Conservation (phyloP, 2,888 invertebrate genomes). For the Drosophila rubida region DNA sequence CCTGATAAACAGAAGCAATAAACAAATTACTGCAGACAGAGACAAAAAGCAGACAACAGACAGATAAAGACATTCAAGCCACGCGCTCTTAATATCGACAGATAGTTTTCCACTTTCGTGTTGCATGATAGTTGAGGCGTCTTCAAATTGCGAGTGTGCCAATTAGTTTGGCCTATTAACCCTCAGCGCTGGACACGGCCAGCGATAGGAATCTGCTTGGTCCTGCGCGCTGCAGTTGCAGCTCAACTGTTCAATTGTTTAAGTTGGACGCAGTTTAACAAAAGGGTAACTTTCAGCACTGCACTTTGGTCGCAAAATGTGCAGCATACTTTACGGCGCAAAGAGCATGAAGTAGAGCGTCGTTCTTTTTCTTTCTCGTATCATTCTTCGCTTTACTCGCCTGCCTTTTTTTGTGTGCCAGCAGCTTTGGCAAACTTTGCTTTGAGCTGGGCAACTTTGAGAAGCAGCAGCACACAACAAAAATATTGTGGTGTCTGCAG, state of each 20-base stretch:
- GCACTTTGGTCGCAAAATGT: conserved; percentile 18
- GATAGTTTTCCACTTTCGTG: too few relatives aligned
- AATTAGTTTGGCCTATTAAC: conserved; percentile 17
- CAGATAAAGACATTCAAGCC: background rate
- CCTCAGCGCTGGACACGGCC: background rate
- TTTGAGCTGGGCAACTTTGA: conserved; percentile 44
- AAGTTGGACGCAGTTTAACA: conserved; percentile 30
- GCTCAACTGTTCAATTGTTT: conserved; percentile 12
- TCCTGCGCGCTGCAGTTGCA: background rate
- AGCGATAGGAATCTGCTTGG: background rate
- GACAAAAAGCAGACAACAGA: conserved; percentile 4
- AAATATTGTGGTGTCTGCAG: conserved; percentile 16
- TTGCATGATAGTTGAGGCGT: background rate
- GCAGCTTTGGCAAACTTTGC: conserved; percentile 40
- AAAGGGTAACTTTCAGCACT: conserved; percentile 29
- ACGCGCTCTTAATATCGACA: too few relatives aligned
- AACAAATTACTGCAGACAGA: background rate
- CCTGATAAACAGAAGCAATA: conserved; percentile 25
- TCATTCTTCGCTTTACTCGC: background rate
- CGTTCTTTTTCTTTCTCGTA: conserved; percentile 12
- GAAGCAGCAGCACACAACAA: conserved; percentile 16
- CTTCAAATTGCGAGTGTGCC: background rate
- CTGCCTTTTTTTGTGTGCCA: background rate
- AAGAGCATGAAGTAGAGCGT: conserved; percentile 37
- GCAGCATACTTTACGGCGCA: conserved; percentile 30